Conservation (phyloP, 2,113 vertebrate species). For the Stigmatopora nigra region DNA sequence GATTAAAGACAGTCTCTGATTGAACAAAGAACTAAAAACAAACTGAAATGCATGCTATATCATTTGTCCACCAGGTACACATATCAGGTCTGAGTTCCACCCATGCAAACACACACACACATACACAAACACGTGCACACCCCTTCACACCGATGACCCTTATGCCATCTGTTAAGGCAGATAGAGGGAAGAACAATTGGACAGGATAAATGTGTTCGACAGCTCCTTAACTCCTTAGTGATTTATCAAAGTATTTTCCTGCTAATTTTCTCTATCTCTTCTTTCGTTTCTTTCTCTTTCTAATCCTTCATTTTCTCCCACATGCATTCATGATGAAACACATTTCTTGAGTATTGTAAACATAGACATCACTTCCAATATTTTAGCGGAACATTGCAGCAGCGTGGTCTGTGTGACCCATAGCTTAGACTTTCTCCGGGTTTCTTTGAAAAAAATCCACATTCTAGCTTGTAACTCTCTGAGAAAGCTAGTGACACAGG, state of each 20-base stretch:
- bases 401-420: conserved; percentile 3
- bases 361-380: conserved; percentile 21
- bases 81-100: conserved; percentile 48
- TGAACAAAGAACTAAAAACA: too few relatives aligned
- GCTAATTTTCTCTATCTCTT: conserved; percentile 45
- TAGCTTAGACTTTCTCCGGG: background rate
- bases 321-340: conserved; percentile 15
- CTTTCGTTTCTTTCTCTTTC: conserved; percentile 3
- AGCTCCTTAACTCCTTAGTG: conserved; percentile 31
- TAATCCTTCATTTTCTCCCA: conserved; percentile 5
- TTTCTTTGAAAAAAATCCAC: background rate
- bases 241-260: conserved; percentile 58
- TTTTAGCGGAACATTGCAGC: conserved; percentile 11
- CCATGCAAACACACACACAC: background rate
- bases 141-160: conserved; percentile 25
- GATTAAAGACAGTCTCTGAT: too few relatives aligned
- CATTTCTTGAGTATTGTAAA: conserved; percentile 23
- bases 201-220: conserved; percentile 48
- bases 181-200: conserved; percentile 33
- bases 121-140: conserved; percentile 2
- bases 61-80: conserved; percentile 40
- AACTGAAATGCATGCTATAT: background rate
- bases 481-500: conserved; percentile 5
- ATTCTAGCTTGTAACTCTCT: background rate
- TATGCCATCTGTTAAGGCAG: conserved; percentile 44